Conservation (phyloP, 2,797 vertebrate species). For the Ceryle rudis region DNA sequence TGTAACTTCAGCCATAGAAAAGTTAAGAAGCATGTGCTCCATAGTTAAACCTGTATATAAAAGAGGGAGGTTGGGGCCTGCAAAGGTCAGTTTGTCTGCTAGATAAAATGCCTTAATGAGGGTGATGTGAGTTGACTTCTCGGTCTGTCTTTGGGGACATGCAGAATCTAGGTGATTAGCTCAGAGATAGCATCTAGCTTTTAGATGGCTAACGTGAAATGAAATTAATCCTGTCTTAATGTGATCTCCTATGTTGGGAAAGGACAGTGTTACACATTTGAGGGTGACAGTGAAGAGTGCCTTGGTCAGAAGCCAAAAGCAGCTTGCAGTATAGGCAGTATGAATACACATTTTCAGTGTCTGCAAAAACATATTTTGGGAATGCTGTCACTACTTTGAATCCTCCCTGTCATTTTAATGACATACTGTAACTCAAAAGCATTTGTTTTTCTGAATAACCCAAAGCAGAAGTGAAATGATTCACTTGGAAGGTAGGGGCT, state of each 20-base stretch:
- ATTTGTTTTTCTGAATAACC: constrained; percentile 27
- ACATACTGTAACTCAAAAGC: not conserved
- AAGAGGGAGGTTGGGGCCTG: not conserved
- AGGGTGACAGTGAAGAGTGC: rapidly evolving
- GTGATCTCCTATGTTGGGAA: rapidly evolving
- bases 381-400: not conserved
- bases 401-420: not conserved
- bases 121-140: not conserved
- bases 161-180: rapidly evolving
- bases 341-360: not conserved
- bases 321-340: not conserved
- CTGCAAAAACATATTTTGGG: not conserved
- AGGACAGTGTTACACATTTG: rapidly evolving
- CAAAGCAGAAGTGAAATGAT: constrained; percentile 21
- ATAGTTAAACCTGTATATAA: not conserved
- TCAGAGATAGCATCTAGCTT: not conserved
- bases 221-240: not conserved
- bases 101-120: not conserved
- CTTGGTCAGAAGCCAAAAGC: not conserved
- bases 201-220: not conserved
- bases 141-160: not conserved
- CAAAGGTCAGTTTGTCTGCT: not conserved
- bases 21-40: not conserved
- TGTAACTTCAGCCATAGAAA: not conserved
- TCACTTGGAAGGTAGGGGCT: not conserved